phyloP scores from a whole-genome alignment of 2,888 invertebrate genomes.

The Matsumyia berberina region DNA sequence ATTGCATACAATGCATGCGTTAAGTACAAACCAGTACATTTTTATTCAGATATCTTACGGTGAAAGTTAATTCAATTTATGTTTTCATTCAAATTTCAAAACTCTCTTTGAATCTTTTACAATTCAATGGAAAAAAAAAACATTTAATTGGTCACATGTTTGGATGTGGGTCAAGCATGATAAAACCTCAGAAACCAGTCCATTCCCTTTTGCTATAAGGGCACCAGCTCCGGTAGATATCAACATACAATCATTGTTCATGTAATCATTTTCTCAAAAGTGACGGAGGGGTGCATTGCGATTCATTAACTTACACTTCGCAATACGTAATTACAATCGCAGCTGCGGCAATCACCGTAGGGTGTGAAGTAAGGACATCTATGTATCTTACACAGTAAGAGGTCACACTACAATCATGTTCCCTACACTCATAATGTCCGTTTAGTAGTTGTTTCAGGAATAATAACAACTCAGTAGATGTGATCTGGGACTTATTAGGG shows the following conservation, averaged over 20 bases:
- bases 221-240: conserved; percentile 24
- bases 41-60: conserved; percentile 8
- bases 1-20: too few relatives aligned
- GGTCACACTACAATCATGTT: conserved; percentile 25
- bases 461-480: background rate
- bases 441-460: conserved; percentile 7
- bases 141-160: conserved; percentile 44
- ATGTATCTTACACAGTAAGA: conserved; percentile 50
- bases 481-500: background rate
- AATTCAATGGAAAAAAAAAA: conserved; percentile 16
- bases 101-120: background rate
- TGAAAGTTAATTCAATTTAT: conserved; percentile 41
- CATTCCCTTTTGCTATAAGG: conserved; percentile 47
- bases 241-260: conserved; percentile 19
- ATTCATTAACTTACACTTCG: conserved; percentile 49
- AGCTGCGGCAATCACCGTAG: conserved; percentile 28
- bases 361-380: conserved; percentile 14
- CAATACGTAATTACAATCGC: conserved; percentile 36
- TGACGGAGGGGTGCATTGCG: conserved; percentile 1
- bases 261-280: conserved; percentile 3
- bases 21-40: too few relatives aligned
- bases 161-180: conserved; percentile 48
- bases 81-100: conserved; percentile 12
- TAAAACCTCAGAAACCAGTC: conserved; percentile 18
- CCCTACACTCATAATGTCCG: background rate